Evolutionary conservation across 1,140 invertebrate species (phyloP).

Genomic region (Palaemon carinicauda): DNA sequence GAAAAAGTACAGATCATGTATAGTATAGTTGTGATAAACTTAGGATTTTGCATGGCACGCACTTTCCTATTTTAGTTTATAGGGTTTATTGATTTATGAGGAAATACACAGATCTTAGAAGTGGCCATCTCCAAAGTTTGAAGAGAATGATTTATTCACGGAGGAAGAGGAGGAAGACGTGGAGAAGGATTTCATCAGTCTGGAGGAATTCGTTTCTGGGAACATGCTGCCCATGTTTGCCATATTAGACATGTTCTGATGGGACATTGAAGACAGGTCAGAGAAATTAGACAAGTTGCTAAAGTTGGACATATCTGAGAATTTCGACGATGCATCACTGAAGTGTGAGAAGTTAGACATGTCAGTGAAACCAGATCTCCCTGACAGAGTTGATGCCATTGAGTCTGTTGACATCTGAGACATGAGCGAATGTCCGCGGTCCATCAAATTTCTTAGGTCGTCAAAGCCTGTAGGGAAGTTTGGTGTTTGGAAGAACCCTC

Average conservation of each 20-base stretch:
- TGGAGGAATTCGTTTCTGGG: slow-evolving; percentile 3
- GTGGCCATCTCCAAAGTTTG: slow-evolving; percentile 41
- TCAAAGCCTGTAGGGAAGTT: slow-evolving; percentile 52
- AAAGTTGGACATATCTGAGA: slow-evolving; percentile 39
- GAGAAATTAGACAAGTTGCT: slow-evolving; percentile 47
- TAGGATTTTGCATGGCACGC: not conserved
- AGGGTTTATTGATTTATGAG: not conserved
- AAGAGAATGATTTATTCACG: slow-evolving; percentile 32
- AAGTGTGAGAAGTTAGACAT: slow-evolving; percentile 47
- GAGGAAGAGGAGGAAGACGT: slow-evolving; percentile 18
- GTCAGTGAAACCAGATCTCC: slow-evolving; percentile 46
- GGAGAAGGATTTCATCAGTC: slow-evolving; percentile 16
- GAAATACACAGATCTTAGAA: slow-evolving; percentile 16
- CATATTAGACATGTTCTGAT: not conserved
- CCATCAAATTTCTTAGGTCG: slow-evolving; percentile 47
- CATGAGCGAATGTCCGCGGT: slow-evolving; percentile 52
- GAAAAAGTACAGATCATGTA: no score
- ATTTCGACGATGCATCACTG: slow-evolving; percentile 33
- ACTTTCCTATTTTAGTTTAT: not conserved
- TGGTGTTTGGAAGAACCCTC: slow-evolving; percentile 22
- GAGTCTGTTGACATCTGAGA: slow-evolving; percentile 58
- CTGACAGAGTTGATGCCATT: slow-evolving; percentile 46
- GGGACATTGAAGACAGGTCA: slow-evolving; percentile 19
- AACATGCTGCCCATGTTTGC: slow-evolving; percentile 12
- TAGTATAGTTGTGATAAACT: not conserved